phyloP scores from a whole-genome alignment of 2,797 vertebrate genomes.

The Leptoclinus maculatus region DNA sequence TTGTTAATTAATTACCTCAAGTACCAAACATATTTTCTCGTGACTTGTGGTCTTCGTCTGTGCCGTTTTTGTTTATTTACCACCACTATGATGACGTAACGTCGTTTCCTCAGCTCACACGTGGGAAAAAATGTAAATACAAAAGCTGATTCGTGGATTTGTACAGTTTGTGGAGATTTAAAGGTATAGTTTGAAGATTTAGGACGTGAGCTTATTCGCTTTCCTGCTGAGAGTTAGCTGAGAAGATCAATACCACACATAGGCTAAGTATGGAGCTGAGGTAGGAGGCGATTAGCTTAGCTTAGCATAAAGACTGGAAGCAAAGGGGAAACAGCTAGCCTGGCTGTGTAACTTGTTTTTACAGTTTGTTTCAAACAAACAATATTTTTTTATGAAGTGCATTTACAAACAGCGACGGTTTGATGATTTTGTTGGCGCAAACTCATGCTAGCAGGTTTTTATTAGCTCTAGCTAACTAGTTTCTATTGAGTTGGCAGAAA shows the following conservation, averaged over 20 bases:
- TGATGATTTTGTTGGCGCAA: not conserved
- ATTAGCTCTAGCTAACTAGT: not conserved
- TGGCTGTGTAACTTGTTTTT: not conserved
- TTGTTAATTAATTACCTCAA: constrained; percentile 65
- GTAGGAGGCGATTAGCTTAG: constrained; percentile 7
- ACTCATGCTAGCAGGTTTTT: not conserved
- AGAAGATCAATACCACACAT: not conserved
- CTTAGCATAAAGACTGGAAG: constrained; percentile 12
- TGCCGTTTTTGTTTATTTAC: constrained; percentile 24
- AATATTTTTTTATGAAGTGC: no score
- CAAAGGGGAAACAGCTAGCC: not conserved
- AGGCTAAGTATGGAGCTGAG: not conserved
- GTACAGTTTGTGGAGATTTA: constrained; percentile 15
- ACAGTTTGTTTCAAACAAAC: not conserved
- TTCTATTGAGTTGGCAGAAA: not conserved
- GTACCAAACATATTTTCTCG: constrained; percentile 3
- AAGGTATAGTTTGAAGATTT: not conserved
- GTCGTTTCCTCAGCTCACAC: no score
- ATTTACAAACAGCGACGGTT: not conserved
- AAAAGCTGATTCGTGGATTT: constrained; percentile 28
- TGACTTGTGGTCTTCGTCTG: constrained; percentile 45
- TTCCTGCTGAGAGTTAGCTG: not conserved
- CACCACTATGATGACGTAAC: not conserved
- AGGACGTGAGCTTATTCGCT: not conserved
- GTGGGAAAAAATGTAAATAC: constrained; percentile 19